Conservation (phyloP, 2,113 vertebrate genomes). For the Cichladusa arquata region DNA sequence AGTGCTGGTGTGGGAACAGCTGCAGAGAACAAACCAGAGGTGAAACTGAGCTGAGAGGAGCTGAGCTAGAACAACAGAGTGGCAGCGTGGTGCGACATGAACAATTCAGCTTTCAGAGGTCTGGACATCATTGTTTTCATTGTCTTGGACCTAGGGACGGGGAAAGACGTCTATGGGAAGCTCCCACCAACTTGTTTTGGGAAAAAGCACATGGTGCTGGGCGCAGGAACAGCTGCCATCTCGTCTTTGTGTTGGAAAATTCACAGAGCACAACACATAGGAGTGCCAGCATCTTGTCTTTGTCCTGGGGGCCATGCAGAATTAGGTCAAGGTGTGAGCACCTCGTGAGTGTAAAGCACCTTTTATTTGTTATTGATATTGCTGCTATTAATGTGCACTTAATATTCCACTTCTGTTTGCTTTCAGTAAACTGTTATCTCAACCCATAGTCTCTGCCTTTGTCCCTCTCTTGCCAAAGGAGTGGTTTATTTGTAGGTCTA, state of each 20-base stretch:
- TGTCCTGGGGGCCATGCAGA: rapidly evolving
- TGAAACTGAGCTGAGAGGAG: rapidly evolving
- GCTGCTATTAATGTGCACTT: not conserved
- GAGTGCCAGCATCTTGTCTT: rapidly evolving
- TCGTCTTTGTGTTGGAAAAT: not conserved
- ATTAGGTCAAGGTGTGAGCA: not conserved
- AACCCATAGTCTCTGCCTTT: not conserved
- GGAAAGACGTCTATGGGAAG: not conserved
- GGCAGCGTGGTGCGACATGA: rapidly evolving
- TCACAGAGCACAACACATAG: rapidly evolving
- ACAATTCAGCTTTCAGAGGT: not conserved
- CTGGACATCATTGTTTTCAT: not conserved
- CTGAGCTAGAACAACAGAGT: rapidly evolving
- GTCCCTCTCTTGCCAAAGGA: not conserved
- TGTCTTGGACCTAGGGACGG: not conserved
- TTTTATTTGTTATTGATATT: not conserved
- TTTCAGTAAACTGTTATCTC: not conserved
- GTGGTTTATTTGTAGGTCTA: not conserved
- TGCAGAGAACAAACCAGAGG: rapidly evolving
- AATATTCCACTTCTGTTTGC: no score
- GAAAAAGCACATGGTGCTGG: not conserved
- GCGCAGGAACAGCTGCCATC: rapidly evolving
- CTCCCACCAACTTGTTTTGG: not conserved
- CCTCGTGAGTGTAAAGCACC: not conserved
- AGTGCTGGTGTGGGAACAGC: not conserved